Evolutionary conservation across 2,113 vertebrate species (phyloP), one percentile per base, ranked within the genome.

Genomic region (Fregata magnificens): DNA sequence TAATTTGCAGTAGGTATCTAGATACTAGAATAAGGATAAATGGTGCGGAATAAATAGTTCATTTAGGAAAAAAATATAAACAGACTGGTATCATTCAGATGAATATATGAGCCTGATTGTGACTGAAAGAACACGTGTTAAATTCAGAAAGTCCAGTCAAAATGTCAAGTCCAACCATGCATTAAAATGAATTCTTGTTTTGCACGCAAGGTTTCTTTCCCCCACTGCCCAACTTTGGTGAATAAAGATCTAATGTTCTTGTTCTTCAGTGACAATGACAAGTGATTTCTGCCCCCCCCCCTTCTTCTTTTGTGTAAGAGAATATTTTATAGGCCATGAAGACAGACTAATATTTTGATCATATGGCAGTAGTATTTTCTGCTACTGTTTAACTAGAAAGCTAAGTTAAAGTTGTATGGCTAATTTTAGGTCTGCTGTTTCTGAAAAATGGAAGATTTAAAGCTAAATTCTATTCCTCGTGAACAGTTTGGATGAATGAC

Each of bases 181-280:
- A 31, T 42, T 49, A 24, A 49, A 52, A 24, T 53, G 29, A 84
- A 1, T 31, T 38, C 25, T 67, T 52, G 16, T 70, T 45, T 85
- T 82, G 7, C 13, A n/a, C 0, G 0, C 8, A 10, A 25, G 7
- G 3, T 55, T 59, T 72, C 20, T 84, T 56, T 77, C 7, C 15
- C 7, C 4, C 7, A 29, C 3, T 1, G 9, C 22, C 10, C 11
- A 15, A 10, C 11, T 3, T 3, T 38, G 16, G 29, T 66, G 34
- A 93, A 28, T 40, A 79, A 67, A 6, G 7, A 13, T 61, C 36
- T 82, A 38, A 85, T 61, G 15, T 73, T 85, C 44, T 85, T 72
- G 34, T 29, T 74, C 52, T 74, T 85, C 55, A 70, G 22, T 53
- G 50, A 53, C 13, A 7, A 12, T 3, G 6, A 63, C 8, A 10